phyloP scores from a whole-genome alignment of 2,113 vertebrate species.

The Motacilla alba region DNA sequence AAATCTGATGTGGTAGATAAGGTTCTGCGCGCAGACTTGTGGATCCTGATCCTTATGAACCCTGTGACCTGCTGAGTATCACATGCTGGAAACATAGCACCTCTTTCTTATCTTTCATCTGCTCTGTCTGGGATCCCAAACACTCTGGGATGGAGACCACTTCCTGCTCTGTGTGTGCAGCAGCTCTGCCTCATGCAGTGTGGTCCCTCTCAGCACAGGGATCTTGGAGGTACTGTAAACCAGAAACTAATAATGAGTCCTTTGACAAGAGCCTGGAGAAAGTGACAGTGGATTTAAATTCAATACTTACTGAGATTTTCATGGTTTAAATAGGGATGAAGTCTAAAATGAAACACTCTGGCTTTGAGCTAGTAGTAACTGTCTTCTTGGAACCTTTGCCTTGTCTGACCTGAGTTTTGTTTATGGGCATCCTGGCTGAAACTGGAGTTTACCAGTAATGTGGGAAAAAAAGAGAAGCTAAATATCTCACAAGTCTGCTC shows the following conservation, averaged over 20 bases:
- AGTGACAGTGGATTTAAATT: slow-evolving; percentile 53
- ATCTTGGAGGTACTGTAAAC: neutral
- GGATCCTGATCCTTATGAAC: neutral
- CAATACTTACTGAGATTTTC: slow-evolving; percentile 28
- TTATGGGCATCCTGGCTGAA: slow-evolving; percentile 30
- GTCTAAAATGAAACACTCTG: slow-evolving; percentile 58
- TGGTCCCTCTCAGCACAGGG: neutral
- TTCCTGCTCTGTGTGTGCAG: neutral
- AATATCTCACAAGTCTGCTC: neutral
- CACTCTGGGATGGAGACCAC: neutral
- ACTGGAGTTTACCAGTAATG: slow-evolving; percentile 20
- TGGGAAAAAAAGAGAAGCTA: neutral
- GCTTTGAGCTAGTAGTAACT: slow-evolving; percentile 49
- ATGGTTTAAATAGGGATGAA: slow-evolving; percentile 52
- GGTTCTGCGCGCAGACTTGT: neutral
- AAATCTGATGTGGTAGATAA: neutral
- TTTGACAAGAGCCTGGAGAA: slow-evolving; percentile 24
- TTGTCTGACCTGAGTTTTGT: slow-evolving; percentile 26
- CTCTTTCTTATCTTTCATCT: neutral
- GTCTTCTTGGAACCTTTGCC: slow-evolving; percentile 32
- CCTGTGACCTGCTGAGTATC: neutral
- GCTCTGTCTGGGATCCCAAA: neutral
- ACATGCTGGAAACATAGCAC: neutral
- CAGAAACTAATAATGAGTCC: slow-evolving; percentile 4
- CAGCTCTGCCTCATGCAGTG: neutral